Conservation (phyloP, 2,888 invertebrate species). For the Lasioglossum malachurum region DNA sequence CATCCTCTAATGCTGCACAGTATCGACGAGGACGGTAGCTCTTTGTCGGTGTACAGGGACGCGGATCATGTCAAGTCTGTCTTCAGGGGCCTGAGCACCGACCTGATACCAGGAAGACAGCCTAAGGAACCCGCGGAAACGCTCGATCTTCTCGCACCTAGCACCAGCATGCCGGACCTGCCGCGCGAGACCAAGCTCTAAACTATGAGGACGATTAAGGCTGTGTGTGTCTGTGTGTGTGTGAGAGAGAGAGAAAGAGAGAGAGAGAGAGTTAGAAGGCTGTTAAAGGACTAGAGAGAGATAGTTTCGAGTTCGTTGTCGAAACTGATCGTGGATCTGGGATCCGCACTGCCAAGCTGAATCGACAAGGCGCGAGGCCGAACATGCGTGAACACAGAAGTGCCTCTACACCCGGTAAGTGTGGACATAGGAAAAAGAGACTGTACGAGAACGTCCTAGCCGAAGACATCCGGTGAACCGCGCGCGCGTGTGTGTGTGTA, state of each 20-base stretch:
- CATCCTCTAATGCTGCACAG: slow-evolving; percentile 66
- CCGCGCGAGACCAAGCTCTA: slow-evolving; percentile 80
- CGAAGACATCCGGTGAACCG: background rate
- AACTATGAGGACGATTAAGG: background rate
- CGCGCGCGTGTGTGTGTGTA: background rate
- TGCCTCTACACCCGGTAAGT: slow-evolving; percentile 58
- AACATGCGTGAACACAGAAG: slow-evolving; percentile 47
- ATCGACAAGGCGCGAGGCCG: slow-evolving; percentile 40
- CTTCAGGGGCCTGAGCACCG: slow-evolving; percentile 86
- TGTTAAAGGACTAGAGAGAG: background rate
- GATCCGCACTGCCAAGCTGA: slow-evolving; percentile 45
- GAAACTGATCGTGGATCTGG: slow-evolving; percentile 16
- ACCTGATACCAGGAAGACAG: slow-evolving; percentile 84
- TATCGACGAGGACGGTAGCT: slow-evolving; percentile 75
- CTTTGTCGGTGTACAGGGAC: slow-evolving; percentile 67
- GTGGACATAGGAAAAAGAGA: slow-evolving; percentile 30
- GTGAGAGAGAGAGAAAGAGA: background rate
- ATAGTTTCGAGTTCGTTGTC: background rate
- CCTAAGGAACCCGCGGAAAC: slow-evolving; percentile 70
- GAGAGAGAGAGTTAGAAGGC: background rate
- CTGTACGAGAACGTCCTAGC: slow-evolving; percentile 28
- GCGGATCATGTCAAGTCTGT: slow-evolving; percentile 83
- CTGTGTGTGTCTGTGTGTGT: background rate
- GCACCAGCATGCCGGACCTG: slow-evolving; percentile 81
- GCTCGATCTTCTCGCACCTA: slow-evolving; percentile 78